These are phyloP conservation scores for Paedocypris micromegethes DNA, from an alignment of 2,797 vertebrate species.

Conservation along the genomic window DNA sequence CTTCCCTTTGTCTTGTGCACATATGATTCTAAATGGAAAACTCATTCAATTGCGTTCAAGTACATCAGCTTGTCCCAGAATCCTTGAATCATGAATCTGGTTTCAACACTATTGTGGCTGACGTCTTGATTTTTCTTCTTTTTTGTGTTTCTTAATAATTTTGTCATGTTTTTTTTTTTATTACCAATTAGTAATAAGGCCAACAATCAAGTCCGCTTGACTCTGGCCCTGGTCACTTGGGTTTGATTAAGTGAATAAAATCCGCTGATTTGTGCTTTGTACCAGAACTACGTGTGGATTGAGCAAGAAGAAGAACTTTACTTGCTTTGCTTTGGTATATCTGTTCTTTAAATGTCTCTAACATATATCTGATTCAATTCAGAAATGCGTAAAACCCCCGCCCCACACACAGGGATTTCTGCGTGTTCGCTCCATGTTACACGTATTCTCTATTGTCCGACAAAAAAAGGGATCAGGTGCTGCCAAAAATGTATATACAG, in stretches of 20 bases:
- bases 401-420: not conserved
- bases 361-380: constrained; percentile 6
- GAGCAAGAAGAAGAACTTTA: not conserved
- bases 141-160: not conserved
- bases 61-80: not conserved
- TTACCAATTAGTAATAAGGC: constrained; percentile 1
- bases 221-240: not conserved
- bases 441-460: constrained; percentile 32
- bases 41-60: not conserved
- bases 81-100: constrained; percentile 18
- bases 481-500: constrained; percentile 43
- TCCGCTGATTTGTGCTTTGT: too few relatives aligned
- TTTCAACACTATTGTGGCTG: not conserved
- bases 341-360: not conserved
- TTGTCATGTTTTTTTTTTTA: constrained; percentile 1
- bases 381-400: too few relatives aligned
- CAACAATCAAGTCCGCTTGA: constrained; percentile 1
- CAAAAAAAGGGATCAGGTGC: constrained; percentile 59
- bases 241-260: too few relatives aligned
- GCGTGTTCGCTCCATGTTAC: constrained; percentile 9
- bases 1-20: constrained; percentile 11
- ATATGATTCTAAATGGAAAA: constrained; percentile 6
- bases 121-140: not conserved
- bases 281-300: too few relatives aligned
- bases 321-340: constrained; percentile 12